Conservation (phyloP, 2,888 invertebrate genomes). For the Megalurothrips usitatus region DNA sequence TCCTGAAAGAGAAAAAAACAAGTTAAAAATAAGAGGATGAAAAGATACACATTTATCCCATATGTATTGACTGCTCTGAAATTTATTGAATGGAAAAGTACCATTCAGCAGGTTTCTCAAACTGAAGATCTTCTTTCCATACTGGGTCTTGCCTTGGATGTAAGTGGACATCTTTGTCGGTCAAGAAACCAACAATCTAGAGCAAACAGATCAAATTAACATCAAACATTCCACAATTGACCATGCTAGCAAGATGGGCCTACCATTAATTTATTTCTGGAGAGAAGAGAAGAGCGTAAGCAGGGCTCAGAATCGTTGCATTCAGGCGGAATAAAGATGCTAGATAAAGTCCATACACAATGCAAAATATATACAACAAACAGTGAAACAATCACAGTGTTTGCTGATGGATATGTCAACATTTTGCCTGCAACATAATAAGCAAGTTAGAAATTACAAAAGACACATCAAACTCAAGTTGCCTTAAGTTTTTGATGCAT, state of each 20-base stretch:
- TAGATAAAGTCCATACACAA: slow-evolving; percentile 70
- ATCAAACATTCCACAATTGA: not conserved
- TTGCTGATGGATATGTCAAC: slow-evolving; percentile 37
- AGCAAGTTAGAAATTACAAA: not conserved
- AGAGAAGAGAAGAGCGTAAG: not conserved
- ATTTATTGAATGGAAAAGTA: not conserved
- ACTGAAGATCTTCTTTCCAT: slow-evolving; percentile 4
- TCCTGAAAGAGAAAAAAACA: not conserved
- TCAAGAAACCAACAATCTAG: not conserved
- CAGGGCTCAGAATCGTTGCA: slow-evolving; percentile 46
- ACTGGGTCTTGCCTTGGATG: slow-evolving; percentile 1
- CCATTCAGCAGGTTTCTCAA: slow-evolving; percentile 12
- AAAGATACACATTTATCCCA: not conserved
- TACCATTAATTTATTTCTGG: slow-evolving; percentile 1
- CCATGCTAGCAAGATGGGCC: not conserved
- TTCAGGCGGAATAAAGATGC: slow-evolving; percentile 65
- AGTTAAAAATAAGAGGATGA: no score
- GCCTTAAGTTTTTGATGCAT: not conserved
- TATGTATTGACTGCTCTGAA: not conserved
- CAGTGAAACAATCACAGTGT: slow-evolving; percentile 54
- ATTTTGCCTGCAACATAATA: not conserved
- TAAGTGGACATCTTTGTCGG: not conserved
- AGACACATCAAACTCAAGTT: not conserved
- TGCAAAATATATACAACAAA: slow-evolving; percentile 66
- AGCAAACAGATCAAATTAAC: not conserved